phyloP scores from a whole-genome alignment of 2,113 vertebrate genomes.

The Takifugu bimaculatus region DNA sequence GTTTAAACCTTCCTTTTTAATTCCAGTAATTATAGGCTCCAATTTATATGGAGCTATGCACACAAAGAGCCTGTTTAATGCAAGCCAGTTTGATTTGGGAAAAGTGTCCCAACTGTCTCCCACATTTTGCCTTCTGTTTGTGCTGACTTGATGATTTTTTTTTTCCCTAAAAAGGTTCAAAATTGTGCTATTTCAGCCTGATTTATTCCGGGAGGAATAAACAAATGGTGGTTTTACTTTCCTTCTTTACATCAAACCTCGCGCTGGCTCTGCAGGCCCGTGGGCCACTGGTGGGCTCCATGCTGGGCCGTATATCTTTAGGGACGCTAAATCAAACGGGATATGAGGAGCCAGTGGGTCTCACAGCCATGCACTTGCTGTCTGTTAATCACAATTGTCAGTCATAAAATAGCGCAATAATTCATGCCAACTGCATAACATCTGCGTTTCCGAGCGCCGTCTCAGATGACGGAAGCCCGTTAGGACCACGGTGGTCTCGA shows the following conservation, averaged over 20 bases:
- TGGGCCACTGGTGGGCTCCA: constrained; percentile 43
- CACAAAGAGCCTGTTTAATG: constrained; percentile 83
- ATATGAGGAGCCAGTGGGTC: constrained; percentile 31
- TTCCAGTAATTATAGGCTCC: constrained; percentile 84
- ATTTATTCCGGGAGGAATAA: constrained; percentile 65
- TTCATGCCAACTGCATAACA: constrained; percentile 53
- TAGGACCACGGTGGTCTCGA: constrained; percentile 26
- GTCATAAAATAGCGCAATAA: constrained; percentile 54
- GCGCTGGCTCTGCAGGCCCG: constrained; percentile 51
- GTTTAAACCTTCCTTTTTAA: constrained; percentile 86
- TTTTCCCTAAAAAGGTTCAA: constrained; percentile 68
- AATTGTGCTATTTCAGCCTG: constrained; percentile 66
- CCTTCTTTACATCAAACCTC: constrained; percentile 48
- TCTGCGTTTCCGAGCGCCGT: constrained; percentile 52
- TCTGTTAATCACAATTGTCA: constrained; percentile 62
- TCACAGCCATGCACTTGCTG: constrained; percentile 58
- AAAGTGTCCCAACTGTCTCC: constrained; percentile 77
- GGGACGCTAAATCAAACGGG: constrained; percentile 62
- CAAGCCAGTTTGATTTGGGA: constrained; percentile 83
- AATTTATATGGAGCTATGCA: constrained; percentile 81
- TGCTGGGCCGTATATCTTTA: constrained; percentile 59
- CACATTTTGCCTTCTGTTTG: constrained; percentile 78
- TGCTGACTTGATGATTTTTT: constrained; percentile 81
- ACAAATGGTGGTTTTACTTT: constrained; percentile 61
- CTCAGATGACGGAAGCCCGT: constrained; percentile 34